Conservation (phyloP, 2,888 invertebrate species). For the Rosalia funebris region DNA sequence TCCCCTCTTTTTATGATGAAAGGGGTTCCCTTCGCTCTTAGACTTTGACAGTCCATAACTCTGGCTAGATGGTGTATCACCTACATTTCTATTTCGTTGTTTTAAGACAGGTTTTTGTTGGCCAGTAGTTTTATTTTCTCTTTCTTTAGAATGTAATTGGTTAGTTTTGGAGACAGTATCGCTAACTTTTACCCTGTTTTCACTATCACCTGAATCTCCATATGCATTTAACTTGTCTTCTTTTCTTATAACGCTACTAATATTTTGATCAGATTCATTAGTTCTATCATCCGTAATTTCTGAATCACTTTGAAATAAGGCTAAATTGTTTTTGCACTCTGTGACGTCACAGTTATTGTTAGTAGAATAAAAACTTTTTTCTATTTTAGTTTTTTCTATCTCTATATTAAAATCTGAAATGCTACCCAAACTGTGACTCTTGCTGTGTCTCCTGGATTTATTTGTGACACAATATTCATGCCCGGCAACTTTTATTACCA, state of each 20-base stretch:
- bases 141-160: constrained; percentile 23
- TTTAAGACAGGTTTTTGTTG: constrained; percentile 2
- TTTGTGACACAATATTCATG: constrained; percentile 63
- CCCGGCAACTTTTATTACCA: constrained; percentile 64
- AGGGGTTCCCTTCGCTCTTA: constrained; percentile 63
- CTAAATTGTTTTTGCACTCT: constrained; percentile 32
- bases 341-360: constrained; percentile 34
- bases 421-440: constrained; percentile 62
- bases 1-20: constrained; percentile 59
- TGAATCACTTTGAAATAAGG: constrained; percentile 2
- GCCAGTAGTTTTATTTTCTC: constrained; percentile 11
- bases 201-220: not conserved
- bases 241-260: not conserved
- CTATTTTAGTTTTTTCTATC: constrained; percentile 56
- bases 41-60: constrained; percentile 59
- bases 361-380: constrained; percentile 47
- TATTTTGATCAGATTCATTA: not conserved
- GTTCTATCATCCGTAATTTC: constrained; percentile 2
- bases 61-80: constrained; percentile 31
- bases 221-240: constrained; percentile 7
- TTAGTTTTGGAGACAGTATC: constrained; percentile 24
- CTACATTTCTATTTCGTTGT: constrained; percentile 29
- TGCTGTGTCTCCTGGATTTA: constrained; percentile 57
- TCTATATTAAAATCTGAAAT: constrained; percentile 59
- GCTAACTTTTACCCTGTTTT: constrained; percentile 11